Evolutionary conservation across 2,797 vertebrate species (phyloP).

Genomic region (Sebastes steindachneri): DNA sequence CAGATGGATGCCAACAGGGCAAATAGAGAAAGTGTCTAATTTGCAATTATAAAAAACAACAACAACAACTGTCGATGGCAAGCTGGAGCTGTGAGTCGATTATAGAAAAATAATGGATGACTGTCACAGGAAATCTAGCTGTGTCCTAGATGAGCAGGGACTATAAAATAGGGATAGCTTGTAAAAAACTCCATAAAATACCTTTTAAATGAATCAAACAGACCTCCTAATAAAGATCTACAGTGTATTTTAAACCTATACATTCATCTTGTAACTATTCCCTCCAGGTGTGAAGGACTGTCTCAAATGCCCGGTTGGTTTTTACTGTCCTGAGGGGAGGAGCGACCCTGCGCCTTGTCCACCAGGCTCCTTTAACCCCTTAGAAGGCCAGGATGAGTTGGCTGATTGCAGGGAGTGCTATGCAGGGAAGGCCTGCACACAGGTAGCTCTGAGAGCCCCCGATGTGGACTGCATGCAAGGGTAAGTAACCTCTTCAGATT

Average conservation of each 20-base stretch:
- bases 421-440: constrained; percentile 89
- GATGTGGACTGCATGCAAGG: constrained; percentile 86
- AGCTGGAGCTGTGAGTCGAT: constrained; percentile 7
- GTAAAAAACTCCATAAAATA: not conserved
- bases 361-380: constrained; percentile 84
- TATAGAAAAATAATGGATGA: constrained; percentile 14
- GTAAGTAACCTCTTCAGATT: constrained; percentile 64
- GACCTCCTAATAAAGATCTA: not conserved
- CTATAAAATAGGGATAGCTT: not conserved
- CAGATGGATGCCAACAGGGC: constrained; percentile 41
- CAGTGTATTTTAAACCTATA: not conserved
- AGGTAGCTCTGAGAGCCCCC: constrained; percentile 85
- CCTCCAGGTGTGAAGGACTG: constrained; percentile 84
- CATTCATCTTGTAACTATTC: not conserved
- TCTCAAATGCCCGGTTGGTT: constrained; percentile 87
- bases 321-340: constrained; percentile 87
- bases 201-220: not conserved
- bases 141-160: not conserved
- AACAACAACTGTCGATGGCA: not conserved
- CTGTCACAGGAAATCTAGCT: not conserved
- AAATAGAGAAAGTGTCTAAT: constrained; percentile 13
- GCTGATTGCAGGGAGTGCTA: constrained; percentile 85
- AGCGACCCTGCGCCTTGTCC: constrained; percentile 84
- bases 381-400: constrained; percentile 86
- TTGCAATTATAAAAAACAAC: constrained; percentile 6